Conservation (phyloP, 2,888 invertebrate species). For the Pachydiplax longipennis region DNA sequence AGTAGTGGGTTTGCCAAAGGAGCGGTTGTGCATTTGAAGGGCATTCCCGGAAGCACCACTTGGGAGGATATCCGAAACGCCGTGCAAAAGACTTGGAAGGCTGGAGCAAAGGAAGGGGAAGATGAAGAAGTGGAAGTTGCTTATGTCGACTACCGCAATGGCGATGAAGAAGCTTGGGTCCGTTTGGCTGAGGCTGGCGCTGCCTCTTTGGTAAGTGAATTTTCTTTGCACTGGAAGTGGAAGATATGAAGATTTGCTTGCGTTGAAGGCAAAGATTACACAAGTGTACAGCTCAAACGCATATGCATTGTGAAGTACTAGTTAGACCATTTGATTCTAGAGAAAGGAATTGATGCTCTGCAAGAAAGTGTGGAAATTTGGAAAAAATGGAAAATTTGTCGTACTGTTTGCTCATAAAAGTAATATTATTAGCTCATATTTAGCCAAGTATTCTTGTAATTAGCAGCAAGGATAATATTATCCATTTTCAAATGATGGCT, state of each 20-base stretch:
- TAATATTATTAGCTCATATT: no score
- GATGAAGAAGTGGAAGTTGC: constrained; percentile 63
- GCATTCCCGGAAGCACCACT: constrained; percentile 67
- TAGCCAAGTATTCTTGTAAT: no score
- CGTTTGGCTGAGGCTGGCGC: constrained; percentile 74
- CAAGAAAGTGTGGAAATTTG: no score
- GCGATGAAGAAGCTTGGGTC: constrained; percentile 76
- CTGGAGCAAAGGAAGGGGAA: constrained; percentile 61
- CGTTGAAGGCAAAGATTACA: no score
- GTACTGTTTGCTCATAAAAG: no score
- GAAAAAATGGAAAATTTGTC: no score
- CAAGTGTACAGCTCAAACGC: neutral
- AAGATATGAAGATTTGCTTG: no score
- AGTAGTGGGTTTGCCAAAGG: constrained; percentile 72
- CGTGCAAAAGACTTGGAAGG: constrained; percentile 66
- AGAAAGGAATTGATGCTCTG: no score
- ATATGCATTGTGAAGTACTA: neutral
- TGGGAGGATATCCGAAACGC: constrained; percentile 74
- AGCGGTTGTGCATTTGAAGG: constrained; percentile 74
- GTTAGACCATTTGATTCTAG: no score
- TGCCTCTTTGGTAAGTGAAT: constrained; percentile 67
- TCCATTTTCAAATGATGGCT: no score
- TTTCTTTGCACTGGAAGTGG: neutral
- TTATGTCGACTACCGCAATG: constrained; percentile 78
- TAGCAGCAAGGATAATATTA: no score